A percentile compares a stretch with the other conserved stretches of the same genome.
Evolutionary conservation across 2,888 invertebrate species (phyloP).

Genomic region (Conops quadrifasciatus): DNA sequence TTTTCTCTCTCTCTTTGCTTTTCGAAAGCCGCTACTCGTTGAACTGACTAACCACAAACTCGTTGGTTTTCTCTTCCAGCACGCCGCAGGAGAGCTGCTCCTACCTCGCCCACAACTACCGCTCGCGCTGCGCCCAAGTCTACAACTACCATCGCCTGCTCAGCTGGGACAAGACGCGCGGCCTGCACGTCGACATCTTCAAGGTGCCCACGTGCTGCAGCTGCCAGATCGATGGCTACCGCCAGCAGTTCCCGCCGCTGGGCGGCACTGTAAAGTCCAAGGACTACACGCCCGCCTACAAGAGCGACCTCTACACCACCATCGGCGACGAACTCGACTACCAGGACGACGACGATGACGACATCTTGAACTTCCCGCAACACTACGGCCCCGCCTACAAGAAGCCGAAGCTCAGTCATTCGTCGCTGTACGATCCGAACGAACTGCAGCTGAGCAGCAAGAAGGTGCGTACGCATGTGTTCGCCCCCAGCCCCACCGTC

Average conservation of each 20-base stretch:
- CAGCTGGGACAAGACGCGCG: constrained; percentile 82
- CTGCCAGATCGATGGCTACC: constrained; percentile 81
- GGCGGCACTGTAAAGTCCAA: constrained; percentile 39
- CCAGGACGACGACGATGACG: constrained; percentile 57
- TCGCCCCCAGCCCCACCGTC: constrained; percentile 53
- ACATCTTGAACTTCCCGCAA: constrained; percentile 45
- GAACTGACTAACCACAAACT: no score
- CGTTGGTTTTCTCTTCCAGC: no score
- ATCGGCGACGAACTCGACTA: constrained; percentile 58
- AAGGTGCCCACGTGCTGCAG: constrained; percentile 86
- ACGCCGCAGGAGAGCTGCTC: constrained; percentile 79
- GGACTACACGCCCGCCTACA: constrained; percentile 36
- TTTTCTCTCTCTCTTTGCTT: not conserved
- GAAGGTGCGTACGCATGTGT: constrained; percentile 53
- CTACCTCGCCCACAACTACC: constrained; percentile 80
- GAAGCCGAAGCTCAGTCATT: constrained; percentile 41
- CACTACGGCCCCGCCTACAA: constrained; percentile 34
- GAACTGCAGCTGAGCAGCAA: constrained; percentile 54
- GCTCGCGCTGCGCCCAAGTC: constrained; percentile 83
- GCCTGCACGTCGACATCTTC: constrained; percentile 84
- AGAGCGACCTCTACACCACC: constrained; percentile 50
- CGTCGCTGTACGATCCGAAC: constrained; percentile 48
- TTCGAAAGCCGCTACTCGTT: not conserved
- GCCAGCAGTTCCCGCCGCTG: constrained; percentile 73
- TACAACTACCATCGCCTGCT: constrained; percentile 83